Conservation (phyloP, 2,797 vertebrate species). For the Darevskia mixta region DNA sequence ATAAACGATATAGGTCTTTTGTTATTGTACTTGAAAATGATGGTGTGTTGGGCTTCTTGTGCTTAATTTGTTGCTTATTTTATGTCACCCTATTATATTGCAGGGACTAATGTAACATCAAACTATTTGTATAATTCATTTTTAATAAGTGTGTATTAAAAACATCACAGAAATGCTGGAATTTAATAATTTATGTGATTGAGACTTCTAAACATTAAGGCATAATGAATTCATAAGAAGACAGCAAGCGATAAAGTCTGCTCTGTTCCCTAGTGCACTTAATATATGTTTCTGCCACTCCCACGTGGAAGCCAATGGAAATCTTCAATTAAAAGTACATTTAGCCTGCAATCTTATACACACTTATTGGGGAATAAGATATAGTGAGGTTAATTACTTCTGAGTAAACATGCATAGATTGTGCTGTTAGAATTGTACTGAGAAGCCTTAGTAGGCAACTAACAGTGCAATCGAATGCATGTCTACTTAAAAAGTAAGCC, state of each 20-base stretch:
- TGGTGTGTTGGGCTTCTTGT: slow-evolving; percentile 9
- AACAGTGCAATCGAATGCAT: not conserved
- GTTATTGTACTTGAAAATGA: slow-evolving; percentile 25
- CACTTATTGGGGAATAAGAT: not conserved
- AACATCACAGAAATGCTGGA: slow-evolving; percentile 7
- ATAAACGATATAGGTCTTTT: not conserved
- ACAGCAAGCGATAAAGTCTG: not conserved
- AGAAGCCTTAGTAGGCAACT: not conserved
- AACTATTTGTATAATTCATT: not conserved
- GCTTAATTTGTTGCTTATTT: not conserved
- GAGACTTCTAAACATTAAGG: not conserved
- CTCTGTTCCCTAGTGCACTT: not conserved
- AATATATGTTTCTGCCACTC: not conserved
- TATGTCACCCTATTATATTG: not conserved
- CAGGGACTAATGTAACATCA: slow-evolving; percentile 10
- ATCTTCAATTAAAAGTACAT: not conserved
- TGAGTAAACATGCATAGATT: not conserved
- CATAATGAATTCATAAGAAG: slow-evolving; percentile 10
- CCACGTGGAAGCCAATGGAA: not conserved
- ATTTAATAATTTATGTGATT: slow-evolving; percentile 18
- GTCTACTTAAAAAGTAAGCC: not conserved
- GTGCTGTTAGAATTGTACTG: not conserved
- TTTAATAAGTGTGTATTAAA: not conserved
- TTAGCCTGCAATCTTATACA: not conserved
- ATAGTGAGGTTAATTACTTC: not conserved